phyloP scores from a whole-genome alignment of 2,888 invertebrate genomes.

The Acronicta leporina region DNA sequence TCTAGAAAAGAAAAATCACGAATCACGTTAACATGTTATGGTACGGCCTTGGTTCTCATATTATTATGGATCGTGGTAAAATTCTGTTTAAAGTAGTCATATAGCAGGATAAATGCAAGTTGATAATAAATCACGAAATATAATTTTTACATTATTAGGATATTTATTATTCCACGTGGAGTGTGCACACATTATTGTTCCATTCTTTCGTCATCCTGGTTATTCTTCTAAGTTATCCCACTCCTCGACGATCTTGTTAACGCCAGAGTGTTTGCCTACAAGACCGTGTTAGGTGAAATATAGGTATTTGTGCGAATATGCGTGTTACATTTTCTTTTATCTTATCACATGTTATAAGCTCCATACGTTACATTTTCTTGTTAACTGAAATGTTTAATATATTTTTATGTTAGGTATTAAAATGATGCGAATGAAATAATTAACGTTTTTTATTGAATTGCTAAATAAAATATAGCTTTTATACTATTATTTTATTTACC shows the following conservation, averaged over 20 bases:
- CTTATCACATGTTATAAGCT: background rate
- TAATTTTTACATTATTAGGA: too few relatives aligned
- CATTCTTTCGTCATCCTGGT: slow-evolving; percentile 2
- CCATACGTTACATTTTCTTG: background rate
- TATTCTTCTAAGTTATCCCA: background rate
- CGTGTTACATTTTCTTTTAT: background rate
- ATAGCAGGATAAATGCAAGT: too few relatives aligned
- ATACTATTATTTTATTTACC: too few relatives aligned
- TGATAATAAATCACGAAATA: too few relatives aligned
- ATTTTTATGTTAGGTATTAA: background rate
- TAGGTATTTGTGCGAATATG: background rate
- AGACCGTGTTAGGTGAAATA: background rate
- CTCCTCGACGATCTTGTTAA: background rate
- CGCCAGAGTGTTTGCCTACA: slow-evolving; percentile 2
- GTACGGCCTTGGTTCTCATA: too few relatives aligned
- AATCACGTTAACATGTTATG: too few relatives aligned
- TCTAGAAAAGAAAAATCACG: too few relatives aligned
- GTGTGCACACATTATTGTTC: background rate
- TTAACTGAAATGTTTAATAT: background rate
- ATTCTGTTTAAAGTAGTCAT: too few relatives aligned
- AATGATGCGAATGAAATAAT: background rate
- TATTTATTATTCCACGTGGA: too few relatives aligned
- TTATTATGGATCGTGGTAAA: too few relatives aligned
- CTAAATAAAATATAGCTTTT: too few relatives aligned
- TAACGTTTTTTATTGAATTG: background rate